Evolutionary conservation across 1,140 invertebrate genomes (phyloP).

Genomic region (Brachionus calyciflorus): DNA sequence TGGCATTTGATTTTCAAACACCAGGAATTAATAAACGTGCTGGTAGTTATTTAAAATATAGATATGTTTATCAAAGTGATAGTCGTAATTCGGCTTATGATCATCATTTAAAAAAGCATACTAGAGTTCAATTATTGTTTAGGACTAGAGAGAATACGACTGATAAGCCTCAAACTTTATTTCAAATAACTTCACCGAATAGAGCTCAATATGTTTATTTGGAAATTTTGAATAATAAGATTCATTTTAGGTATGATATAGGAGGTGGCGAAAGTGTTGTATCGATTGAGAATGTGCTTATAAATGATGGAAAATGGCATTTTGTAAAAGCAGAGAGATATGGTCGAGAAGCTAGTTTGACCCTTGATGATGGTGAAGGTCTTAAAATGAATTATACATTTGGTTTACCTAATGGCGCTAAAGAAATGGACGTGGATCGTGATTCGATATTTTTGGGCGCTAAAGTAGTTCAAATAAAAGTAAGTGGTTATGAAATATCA

Average conservation of each 20-base stretch:
- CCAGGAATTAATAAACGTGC: conserved; percentile 73
- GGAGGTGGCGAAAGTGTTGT: conserved; percentile 29
- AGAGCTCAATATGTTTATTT: conserved; percentile 80
- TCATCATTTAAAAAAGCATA: conserved; percentile 57
- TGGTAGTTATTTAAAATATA: conserved; percentile 91
- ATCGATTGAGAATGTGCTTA: conserved; percentile 63
- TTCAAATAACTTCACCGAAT: conserved; percentile 70
- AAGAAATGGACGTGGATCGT: conserved; percentile 42
- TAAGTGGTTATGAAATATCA: conserved; percentile 41
- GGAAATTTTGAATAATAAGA: conserved; percentile 36
- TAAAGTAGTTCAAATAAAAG: conserved; percentile 34
- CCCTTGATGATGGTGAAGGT: conserved; percentile 90
- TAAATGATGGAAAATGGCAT: conserved; percentile 96
- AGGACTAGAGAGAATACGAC: conserved; percentile 74
- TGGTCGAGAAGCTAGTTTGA: conserved; percentile 86
- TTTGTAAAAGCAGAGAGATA: conserved; percentile 74
- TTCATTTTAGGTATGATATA: conserved; percentile 44
- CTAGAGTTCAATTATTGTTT: conserved; percentile 84
- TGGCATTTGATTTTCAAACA: conserved; percentile 65
- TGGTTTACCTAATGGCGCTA: not conserved
- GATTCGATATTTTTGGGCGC: conserved; percentile 45
- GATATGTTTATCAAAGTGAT: conserved; percentile 54
- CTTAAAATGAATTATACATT: conserved; percentile 48
- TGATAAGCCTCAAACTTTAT: conserved; percentile 67
- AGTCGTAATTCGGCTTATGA: conserved; percentile 1